Base-by-base conservation (phyloP, 1,140 invertebrate genomes). In the Drosophila bipectinata region DNA sequence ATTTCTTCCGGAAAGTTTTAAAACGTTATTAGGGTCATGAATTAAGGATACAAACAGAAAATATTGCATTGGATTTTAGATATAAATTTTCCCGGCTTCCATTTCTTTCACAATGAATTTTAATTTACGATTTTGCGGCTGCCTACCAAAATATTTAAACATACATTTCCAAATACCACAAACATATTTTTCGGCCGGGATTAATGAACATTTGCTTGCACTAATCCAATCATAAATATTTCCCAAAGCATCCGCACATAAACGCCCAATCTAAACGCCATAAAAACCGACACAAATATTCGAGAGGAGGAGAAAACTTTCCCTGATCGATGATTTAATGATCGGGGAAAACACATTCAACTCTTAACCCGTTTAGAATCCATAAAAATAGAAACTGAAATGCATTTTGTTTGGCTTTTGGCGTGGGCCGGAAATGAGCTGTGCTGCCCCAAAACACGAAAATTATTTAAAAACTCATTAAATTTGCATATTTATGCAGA, bases 401-500 rank as follows among this genome's bases (percentile, higher is more conserved):
- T 48, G 30, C 51, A 28, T 44, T 12, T 14, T 44, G n/a, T 44
- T 7, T n/a, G 12, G 5, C 6, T 44, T 58, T 77, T 41, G 41
- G 82, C 82, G 82, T 81, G 78, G 82, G 82, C 78, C 48, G 78
- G 83, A 81, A 87, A 79, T 37, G 77, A 49, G 51, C 6, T 28
- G 26, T 6, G 26, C 72, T 59, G 72, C 48, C 71, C 74, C 64
- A 44, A 75, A 75, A 76, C 56, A 66, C 58, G 66, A 77, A 72
- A 87, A 85, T 85, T 85, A 85, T 85, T 85, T 85, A 85, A 85
- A 85, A 85, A 78, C 56, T 49, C 69, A 85, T 85, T 55, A 78
- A 81, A 85, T 85, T 85, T 85, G 82, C 82, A 85, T 85, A 78
- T 87, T 85, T 85, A 85, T 80, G 77, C 58, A 53, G 7, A 32